Evolutionary conservation across 2,797 vertebrate genomes (phyloP), one percentile per base, ranked within the genome.

Genomic region (Acanthis flammea): DNA sequence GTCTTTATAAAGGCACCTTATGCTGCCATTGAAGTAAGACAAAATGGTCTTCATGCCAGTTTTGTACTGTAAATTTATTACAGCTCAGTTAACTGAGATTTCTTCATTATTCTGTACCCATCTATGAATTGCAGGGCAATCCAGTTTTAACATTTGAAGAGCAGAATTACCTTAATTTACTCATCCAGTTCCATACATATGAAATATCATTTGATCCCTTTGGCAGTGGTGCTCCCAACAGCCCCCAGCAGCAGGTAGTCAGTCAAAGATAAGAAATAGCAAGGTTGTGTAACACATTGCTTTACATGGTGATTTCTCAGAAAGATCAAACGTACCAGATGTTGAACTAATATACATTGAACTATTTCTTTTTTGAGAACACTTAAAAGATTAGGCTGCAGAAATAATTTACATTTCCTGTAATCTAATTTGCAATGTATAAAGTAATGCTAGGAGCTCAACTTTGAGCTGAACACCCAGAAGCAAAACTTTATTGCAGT

Each of bases 321-420:
- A 74, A 85, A 76, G 84, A 68, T 94, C 81, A 92, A 89, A 92
- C 27, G 6, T 51, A 22, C 28, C 54, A 86, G 63, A 83, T 78
- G 58, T 88, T 91, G 82, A 89, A 87, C 48, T 76, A 85, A 68
- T 86, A 93, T 21, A 57, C 31, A 82, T 39, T 77, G 57, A 92
- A 77, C 23, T 83, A 13, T 74, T 76, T 90, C 75, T n/a, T 71
- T 86, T 95, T 73, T 78, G 76, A 90, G 55, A 93, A 63, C 44
- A 73, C 66, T 84, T 95, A 39, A 80, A 91, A 94, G 79, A 66
- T 85, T 57, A 57, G 39, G 39, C 28, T 73, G 51, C 53, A 89
- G 45, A 86, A 85, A 70, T 85, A 61, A 82, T 93, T 94, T 87
- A 73, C 57, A 61, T 87, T 92, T 95, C 67, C 88, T 89, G 41